Evolutionary conservation across 2,113 vertebrate species (phyloP).

Genomic region (Hemiprocne comata): DNA sequence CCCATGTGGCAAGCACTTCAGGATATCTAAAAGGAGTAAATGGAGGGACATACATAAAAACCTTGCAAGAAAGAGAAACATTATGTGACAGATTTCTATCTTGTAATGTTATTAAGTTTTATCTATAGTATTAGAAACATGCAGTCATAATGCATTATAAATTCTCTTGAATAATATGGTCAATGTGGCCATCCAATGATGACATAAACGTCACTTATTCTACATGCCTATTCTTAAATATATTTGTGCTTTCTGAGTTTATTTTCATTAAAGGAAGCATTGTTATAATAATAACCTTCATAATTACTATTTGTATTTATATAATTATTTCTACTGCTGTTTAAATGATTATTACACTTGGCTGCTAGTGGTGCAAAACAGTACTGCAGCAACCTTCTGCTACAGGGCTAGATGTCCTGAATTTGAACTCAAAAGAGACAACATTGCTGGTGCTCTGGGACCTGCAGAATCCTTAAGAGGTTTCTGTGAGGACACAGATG

Average conservation of each 20-base stretch:
- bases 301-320: too few species aligned
- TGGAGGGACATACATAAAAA: background rate
- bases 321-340: too few species aligned
- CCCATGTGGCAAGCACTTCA: background rate
- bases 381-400: background rate
- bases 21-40: background rate
- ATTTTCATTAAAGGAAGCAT: background rate
- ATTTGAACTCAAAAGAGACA: background rate
- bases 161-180: background rate
- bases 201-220: background rate
- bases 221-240: background rate
- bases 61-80: background rate
- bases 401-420: background rate
- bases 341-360: too few species aligned
- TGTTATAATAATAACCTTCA: too few species aligned
- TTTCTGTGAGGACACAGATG: background rate
- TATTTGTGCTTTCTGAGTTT: background rate
- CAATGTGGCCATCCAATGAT: background rate
- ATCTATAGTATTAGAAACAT: background rate
- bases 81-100: background rate
- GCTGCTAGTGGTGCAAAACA: background rate
- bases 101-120: background rate
- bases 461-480: background rate
- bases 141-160: background rate
- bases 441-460: background rate